Conservation (phyloP, 2,797 vertebrate species). For the Ambastaia sidthimunki region DNA sequence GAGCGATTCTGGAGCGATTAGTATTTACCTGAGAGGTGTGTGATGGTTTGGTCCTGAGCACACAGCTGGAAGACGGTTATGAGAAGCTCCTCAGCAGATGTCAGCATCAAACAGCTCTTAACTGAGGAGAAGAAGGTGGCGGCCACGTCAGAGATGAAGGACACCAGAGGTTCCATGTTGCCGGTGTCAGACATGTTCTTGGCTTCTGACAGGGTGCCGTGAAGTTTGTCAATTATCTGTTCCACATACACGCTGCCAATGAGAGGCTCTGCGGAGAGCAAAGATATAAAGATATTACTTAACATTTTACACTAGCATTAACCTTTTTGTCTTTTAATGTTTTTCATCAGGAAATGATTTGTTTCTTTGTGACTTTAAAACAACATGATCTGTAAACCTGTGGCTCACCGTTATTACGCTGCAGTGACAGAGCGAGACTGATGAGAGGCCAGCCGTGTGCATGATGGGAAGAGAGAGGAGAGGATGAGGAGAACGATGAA, state of each 20-base stretch:
- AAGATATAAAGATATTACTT: slow-evolving; percentile 8
- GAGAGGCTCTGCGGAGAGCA: slow-evolving; percentile 79
- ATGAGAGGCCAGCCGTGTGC: slow-evolving; percentile 87
- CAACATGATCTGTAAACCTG: too few species aligned
- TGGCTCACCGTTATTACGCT: slow-evolving; percentile 83
- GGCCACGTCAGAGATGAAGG: slow-evolving; percentile 92
- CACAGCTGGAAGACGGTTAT: slow-evolving; percentile 92
- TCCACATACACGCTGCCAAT: slow-evolving; percentile 88
- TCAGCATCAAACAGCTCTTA: slow-evolving; percentile 84
- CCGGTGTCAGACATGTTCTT: slow-evolving; percentile 88
- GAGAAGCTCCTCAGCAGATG: slow-evolving; percentile 90
- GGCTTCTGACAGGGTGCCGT: slow-evolving; percentile 86
- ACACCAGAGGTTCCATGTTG: slow-evolving; percentile 86
- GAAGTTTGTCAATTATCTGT: slow-evolving; percentile 91
- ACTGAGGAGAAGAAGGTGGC: slow-evolving; percentile 92
- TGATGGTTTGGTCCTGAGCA: slow-evolving; percentile 85
- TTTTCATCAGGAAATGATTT: too few species aligned
- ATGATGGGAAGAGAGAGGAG: slow-evolving; percentile 66
- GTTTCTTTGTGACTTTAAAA: too few species aligned
- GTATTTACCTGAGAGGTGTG: slow-evolving; percentile 84
- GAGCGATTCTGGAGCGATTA: too few species aligned
- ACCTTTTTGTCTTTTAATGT: too few species aligned
- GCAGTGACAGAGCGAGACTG: slow-evolving; percentile 89
- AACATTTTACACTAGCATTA: too few species aligned
- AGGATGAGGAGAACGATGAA: slow-evolving; percentile 43